Conservation (phyloP, 1,140 invertebrate species). For the Brachionus plicatilis region DNA sequence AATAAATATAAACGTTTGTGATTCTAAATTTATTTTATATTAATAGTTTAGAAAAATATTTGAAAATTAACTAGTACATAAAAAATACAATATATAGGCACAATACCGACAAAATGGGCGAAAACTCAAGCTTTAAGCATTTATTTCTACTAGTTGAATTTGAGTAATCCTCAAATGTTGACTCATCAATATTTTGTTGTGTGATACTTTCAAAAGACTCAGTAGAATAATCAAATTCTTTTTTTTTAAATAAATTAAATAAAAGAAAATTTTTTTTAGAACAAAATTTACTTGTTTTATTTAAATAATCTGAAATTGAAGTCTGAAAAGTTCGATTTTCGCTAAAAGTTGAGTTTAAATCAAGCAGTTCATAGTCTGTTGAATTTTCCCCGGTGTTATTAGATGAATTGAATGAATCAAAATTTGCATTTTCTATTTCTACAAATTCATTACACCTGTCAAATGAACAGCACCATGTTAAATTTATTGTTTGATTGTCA, state of each 20-base stretch:
- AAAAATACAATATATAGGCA: neutral
- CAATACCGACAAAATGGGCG: neutral
- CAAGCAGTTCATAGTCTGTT: neutral
- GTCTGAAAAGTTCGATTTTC: neutral
- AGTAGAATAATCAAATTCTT: neutral
- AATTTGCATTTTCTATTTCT: neutral
- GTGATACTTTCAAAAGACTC: neutral
- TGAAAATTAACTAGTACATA: neutral
- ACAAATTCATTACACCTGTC: neutral
- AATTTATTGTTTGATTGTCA: neutral
- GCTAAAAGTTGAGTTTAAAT: no score
- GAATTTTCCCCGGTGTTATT: neutral
- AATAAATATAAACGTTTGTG: neutral
- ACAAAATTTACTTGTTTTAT: neutral
- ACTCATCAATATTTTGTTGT: neutral
- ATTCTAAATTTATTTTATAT: neutral
- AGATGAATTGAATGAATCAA: neutral
- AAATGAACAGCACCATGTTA: neutral
- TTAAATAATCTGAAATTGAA: neutral
- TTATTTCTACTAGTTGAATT: neutral
- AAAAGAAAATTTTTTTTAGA: neutral
- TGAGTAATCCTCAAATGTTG: neutral
- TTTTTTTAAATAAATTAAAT: neutral
- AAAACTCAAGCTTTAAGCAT: neutral
- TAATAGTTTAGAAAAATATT: neutral